These are phyloP conservation scores for Octodon degus DNA, from an alignment of 2,113 vertebrate genomes.

Conservation along the genomic window DNA sequence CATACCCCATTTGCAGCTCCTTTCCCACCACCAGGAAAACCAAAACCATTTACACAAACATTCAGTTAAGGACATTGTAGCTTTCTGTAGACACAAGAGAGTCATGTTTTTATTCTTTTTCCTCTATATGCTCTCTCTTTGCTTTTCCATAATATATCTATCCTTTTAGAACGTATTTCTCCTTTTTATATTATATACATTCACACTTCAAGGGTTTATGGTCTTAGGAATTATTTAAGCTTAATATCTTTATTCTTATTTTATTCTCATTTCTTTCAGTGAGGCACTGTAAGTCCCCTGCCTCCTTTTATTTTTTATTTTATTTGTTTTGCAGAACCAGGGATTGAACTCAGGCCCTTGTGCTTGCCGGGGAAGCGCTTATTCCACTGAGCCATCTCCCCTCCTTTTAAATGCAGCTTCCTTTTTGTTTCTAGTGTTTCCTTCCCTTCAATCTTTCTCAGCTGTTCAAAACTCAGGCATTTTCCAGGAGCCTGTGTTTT, in stretches of 20 bases:
- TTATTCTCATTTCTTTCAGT: slow-evolving; percentile 27
- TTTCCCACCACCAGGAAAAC: slow-evolving; percentile 30
- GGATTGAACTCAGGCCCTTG: too few relatives aligned
- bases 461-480: background rate
- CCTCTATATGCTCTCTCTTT: background rate
- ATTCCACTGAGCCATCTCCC: too few relatives aligned
- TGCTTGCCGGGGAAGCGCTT: too few relatives aligned
- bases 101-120: slow-evolving; percentile 14
- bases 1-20: background rate
- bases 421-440: background rate
- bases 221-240: slow-evolving; percentile 44
- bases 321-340: too few relatives aligned
- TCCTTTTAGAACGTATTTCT: background rate
- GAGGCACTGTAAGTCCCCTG: background rate
- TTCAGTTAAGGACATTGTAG: slow-evolving; percentile 23
- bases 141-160: slow-evolving; percentile 6
- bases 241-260: slow-evolving; percentile 45
- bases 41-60: slow-evolving; percentile 48
- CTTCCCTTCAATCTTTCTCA: background rate
- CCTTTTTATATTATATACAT: background rate
- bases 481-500: background rate
- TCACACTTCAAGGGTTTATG: background rate
- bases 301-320: background rate
- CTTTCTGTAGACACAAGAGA: slow-evolving; percentile 37
- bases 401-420: background rate